phyloP scores from a whole-genome alignment of 1,140 invertebrate species.

The Philopotamus ludificatus region DNA sequence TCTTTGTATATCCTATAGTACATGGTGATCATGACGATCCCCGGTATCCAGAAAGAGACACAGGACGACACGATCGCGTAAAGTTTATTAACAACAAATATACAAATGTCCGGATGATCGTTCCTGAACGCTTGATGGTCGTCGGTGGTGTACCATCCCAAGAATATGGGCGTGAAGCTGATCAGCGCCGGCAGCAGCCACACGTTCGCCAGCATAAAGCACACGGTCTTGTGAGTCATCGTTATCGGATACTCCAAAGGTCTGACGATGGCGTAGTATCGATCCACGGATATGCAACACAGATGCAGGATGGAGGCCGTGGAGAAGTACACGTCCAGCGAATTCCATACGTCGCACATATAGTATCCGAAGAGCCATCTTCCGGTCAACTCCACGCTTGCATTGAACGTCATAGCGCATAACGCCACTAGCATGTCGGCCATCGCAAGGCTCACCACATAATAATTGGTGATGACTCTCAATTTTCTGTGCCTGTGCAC shows the following conservation, averaged over 20 bases:
- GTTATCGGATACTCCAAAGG: constrained; percentile 86
- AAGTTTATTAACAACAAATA: constrained; percentile 83
- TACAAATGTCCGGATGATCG: constrained; percentile 75
- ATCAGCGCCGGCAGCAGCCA: constrained; percentile 91
- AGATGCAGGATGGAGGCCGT: constrained; percentile 92
- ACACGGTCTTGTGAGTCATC: constrained; percentile 81
- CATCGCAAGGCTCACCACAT: constrained; percentile 89
- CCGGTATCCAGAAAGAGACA: constrained; percentile 94
- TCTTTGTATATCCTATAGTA: constrained; percentile 89
- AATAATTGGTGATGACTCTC: constrained; percentile 90
- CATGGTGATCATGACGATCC: constrained; percentile 90
- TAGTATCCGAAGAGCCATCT: constrained; percentile 84
- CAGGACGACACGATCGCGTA: constrained; percentile 89
- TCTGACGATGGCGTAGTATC: constrained; percentile 87
- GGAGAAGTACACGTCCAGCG: constrained; percentile 92
- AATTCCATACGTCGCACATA: constrained; percentile 94
- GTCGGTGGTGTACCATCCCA: constrained; percentile 86
- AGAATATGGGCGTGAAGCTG: constrained; percentile 93
- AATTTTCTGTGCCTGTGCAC: constrained; percentile 71
- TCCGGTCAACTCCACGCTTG: constrained; percentile 75
- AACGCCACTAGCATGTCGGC: constrained; percentile 90
- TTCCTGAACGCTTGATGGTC: constrained; percentile 69
- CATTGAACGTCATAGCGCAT: constrained; percentile 95
- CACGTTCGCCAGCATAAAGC: constrained; percentile 78
- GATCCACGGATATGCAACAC: constrained; percentile 91